A percentile compares a stretch with the other conserved stretches of the same genome.
Conservation (phyloP, 1,140 invertebrate genomes). For the Trinorchestia longiramus region DNA sequence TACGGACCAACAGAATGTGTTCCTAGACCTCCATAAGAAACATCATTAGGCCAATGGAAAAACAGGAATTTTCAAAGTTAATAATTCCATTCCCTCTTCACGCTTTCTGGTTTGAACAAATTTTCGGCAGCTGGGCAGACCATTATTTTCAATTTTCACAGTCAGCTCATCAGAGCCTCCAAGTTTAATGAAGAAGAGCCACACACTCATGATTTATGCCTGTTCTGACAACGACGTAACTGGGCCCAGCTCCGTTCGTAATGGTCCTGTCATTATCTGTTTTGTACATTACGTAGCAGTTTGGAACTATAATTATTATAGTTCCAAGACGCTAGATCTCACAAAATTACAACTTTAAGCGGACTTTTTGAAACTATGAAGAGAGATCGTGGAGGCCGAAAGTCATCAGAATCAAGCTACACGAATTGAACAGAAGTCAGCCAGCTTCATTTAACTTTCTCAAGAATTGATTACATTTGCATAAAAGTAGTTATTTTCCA, state of each 20-base stretch:
- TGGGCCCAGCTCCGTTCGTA: neutral
- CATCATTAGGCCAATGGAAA: neutral
- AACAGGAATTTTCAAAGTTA: neutral
- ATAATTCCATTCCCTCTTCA: neutral
- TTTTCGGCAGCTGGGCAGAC: neutral
- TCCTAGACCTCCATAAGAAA: neutral
- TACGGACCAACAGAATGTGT: neutral
- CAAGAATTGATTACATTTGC: neutral
- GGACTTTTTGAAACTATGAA: neutral
- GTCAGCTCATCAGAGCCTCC: neutral
- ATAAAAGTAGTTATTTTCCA: neutral
- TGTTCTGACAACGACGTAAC: neutral
- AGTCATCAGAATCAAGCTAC: neutral
- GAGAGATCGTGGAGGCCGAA: neutral
- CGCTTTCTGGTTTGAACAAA: neutral
- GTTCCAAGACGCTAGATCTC: neutral
- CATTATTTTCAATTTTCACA: neutral
- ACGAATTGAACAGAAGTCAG: neutral
- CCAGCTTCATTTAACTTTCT: neutral
- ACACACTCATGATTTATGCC: neutral
- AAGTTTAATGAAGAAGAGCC: constrained; percentile 1
- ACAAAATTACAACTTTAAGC: neutral
- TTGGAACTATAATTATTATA: neutral
- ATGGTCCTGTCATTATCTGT: neutral
- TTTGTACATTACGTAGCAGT: neutral